Base-by-base conservation (phyloP, 2,113 vertebrate genomes). In the Pedionomus torquatus region DNA sequence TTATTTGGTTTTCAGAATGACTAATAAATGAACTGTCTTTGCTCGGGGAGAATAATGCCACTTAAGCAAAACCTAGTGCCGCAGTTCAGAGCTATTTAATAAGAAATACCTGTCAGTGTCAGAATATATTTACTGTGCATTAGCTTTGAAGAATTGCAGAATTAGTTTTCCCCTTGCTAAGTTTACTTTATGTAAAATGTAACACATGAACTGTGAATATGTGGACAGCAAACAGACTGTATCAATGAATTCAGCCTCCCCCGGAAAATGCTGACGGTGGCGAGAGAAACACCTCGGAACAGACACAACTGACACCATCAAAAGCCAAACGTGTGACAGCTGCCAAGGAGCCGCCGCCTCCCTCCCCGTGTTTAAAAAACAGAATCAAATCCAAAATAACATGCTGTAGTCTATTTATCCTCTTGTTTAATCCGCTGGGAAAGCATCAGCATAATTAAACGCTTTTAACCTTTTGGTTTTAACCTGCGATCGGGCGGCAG, bases 21-120 rank as follows among this genome's bases (percentile, higher is more conserved):
- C 98, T 98, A 98, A 98, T 98, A 97, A 98, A 98, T 98, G 97
- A 98, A 98, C 98, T 98, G 98, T 98, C 98, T 98, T 97, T 97
- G 95, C 97, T 97, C 64, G 28, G 78, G 95, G 95, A 98, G 97
- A 98, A 98, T 98, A 98, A 97, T 98, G 98, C 98, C 97, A 98
- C 98, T 98, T 98, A 98, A 98, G 98, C 98, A 98, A 98, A 98
- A 98, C 97, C 96, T 95, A 79, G 94, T 95, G 76, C 78, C 80
- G 95, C 96, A 92, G 96, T 97, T 98, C 93, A 80, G 97, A 97
- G 97, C 97, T 95, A 96, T 98, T 98, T 98, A 98, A 98, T 98
- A 98, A 98, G 97, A 98, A 98, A 98, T 98, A 98, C 97, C 97
- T 98, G 98, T 98, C 98, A 98, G 96, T 98, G 97, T 98, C 97